Conservation (phyloP, 2,888 invertebrate genomes). For the Epistrophe eligans region DNA sequence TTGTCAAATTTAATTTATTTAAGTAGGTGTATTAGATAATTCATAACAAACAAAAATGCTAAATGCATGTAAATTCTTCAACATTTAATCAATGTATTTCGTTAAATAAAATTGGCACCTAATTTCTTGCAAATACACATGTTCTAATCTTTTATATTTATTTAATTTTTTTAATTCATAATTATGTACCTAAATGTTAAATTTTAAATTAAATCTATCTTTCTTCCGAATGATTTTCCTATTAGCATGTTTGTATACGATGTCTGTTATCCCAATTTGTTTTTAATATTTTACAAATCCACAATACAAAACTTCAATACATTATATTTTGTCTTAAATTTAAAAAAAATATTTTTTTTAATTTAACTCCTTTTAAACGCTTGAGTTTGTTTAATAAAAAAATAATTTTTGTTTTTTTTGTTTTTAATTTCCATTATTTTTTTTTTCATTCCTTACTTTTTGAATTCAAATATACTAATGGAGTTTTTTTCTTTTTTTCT, state of each 20-base stretch:
- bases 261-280: constrained; percentile 52
- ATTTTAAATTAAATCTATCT: not conserved
- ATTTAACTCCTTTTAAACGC: constrained; percentile 26
- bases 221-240: constrained; percentile 55
- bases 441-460: constrained; percentile 10
- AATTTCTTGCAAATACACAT: not conserved
- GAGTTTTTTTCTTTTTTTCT: constrained; percentile 67
- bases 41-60: not conserved
- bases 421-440: constrained; percentile 37
- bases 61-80: constrained; percentile 10
- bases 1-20: not conserved
- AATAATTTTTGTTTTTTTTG: constrained; percentile 23
- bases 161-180: not conserved
- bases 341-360: constrained; percentile 14
- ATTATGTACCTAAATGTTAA: not conserved
- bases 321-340: constrained; percentile 30
- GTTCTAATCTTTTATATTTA: not conserved
- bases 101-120: constrained; percentile 10
- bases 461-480: constrained; percentile 66
- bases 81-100: constrained; percentile 1
- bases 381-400: constrained; percentile 53
- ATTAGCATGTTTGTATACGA: constrained; percentile 54
- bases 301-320: constrained; percentile 37
- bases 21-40: not conserved
- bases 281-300: constrained; percentile 30